A percentile compares a stretch with the other conserved stretches of the same genome.
phyloP scores from a whole-genome alignment of 1,140 invertebrate species.

The Zaprionus ghesquierei region DNA sequence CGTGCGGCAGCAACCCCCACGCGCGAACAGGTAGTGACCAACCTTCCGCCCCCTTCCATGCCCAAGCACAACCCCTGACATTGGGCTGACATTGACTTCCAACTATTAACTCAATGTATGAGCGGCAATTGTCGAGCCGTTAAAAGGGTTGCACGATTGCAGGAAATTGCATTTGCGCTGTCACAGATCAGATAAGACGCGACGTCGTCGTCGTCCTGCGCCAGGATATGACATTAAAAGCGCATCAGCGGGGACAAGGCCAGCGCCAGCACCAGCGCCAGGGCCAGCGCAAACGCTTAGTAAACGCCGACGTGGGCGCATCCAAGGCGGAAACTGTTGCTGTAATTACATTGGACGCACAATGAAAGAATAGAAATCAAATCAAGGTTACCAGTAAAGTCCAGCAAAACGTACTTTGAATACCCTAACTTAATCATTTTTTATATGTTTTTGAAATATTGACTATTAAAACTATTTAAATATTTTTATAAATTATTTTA shows the following conservation, averaged over 20 bases:
- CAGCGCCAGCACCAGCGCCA: slow-evolving; percentile 47
- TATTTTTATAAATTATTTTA: too few relatives aligned
- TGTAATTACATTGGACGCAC: slow-evolving; percentile 64
- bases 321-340: slow-evolving; percentile 63
- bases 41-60: neutral
- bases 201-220: slow-evolving; percentile 22
- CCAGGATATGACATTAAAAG: slow-evolving; percentile 77
- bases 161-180: slow-evolving; percentile 80
- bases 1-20: slow-evolving; percentile 38
- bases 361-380: slow-evolving; percentile 5
- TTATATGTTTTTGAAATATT: too few relatives aligned
- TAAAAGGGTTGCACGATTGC: slow-evolving; percentile 46
- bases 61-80: neutral
- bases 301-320: neutral
- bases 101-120: slow-evolving; percentile 77
- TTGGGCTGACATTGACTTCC: slow-evolving; percentile 47
- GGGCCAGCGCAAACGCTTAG: neutral
- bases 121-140: slow-evolving; percentile 46
- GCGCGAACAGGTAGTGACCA: slow-evolving; percentile 50
- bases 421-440: neutral
- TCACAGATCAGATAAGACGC: slow-evolving; percentile 69
- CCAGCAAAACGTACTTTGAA: neutral
- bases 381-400: neutral
- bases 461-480: neutral
- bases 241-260: slow-evolving; percentile 55